These are phyloP conservation scores for Muntiacus muntjak DNA, from an alignment of 2,113 vertebrate species.

Conservation along the genomic window DNA sequence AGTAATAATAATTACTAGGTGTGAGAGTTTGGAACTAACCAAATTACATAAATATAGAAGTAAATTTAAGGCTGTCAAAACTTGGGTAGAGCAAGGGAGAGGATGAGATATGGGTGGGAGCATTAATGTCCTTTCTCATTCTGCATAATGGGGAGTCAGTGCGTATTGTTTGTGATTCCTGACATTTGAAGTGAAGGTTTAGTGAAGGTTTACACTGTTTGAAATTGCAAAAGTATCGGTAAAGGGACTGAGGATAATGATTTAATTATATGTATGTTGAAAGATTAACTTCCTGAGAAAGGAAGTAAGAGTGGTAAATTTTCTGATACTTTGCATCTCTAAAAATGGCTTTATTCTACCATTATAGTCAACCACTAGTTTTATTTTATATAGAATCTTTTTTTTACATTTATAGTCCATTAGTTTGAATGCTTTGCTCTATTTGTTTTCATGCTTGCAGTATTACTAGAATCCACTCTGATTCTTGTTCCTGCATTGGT, in stretches of 20 bases:
- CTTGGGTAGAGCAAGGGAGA: background rate
- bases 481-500: background rate
- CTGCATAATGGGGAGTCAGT: background rate
- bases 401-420: background rate
- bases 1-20: background rate
- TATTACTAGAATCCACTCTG: background rate
- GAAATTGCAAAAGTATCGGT: background rate
- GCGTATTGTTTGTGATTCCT: background rate
- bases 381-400: background rate
- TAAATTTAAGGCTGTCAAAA: background rate
- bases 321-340: background rate
- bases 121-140: background rate
- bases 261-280: background rate
- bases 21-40: background rate
- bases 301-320: background rate
- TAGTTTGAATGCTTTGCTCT: background rate
- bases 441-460: background rate
- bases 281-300: background rate
- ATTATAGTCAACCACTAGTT: background rate
- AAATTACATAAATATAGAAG: background rate
- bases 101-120: background rate
- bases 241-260: background rate
- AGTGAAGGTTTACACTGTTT: background rate
- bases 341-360: background rate
- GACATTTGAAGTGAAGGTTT: background rate